Evolutionary conservation across 2,113 vertebrate species (phyloP).

Genomic region (Oxyura jamaicensis): DNA sequence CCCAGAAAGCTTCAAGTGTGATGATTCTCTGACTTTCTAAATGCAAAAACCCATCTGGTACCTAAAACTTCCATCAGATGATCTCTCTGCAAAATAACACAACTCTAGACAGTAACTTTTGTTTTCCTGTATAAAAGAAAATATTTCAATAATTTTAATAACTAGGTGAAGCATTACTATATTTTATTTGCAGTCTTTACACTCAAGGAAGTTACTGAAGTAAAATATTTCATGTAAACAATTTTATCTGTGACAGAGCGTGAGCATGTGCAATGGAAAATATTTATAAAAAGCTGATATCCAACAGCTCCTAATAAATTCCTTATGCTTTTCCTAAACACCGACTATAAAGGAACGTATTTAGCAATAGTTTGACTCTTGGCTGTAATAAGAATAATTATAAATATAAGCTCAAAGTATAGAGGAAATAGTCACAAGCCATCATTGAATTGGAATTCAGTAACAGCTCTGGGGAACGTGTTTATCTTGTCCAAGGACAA

Average conservation of each 20-base stretch:
- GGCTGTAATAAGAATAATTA: neutral
- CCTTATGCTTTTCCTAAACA: neutral
- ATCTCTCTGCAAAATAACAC: neutral
- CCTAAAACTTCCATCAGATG: neutral
- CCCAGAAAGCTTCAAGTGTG: neutral
- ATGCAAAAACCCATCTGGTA: neutral
- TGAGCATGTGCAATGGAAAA: neutral
- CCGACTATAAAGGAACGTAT: neutral
- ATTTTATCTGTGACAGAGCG: neutral
- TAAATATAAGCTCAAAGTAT: neutral
- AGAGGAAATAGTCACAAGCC: neutral
- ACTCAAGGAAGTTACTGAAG: neutral
- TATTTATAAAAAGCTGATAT: neutral
- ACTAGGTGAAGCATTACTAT: neutral
- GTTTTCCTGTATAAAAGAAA: neutral
- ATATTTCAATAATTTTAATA: neutral
- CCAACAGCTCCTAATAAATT: neutral
- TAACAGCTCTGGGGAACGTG: neutral
- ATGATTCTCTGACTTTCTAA: neutral
- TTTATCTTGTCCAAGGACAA: neutral
- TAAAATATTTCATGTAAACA: neutral
- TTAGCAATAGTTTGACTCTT: neutral
- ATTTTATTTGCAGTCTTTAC: neutral
- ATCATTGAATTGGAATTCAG: neutral
- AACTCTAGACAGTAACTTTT: neutral